Conservation (phyloP, 2,113 vertebrate genomes). For the Sturnus vulgaris region DNA sequence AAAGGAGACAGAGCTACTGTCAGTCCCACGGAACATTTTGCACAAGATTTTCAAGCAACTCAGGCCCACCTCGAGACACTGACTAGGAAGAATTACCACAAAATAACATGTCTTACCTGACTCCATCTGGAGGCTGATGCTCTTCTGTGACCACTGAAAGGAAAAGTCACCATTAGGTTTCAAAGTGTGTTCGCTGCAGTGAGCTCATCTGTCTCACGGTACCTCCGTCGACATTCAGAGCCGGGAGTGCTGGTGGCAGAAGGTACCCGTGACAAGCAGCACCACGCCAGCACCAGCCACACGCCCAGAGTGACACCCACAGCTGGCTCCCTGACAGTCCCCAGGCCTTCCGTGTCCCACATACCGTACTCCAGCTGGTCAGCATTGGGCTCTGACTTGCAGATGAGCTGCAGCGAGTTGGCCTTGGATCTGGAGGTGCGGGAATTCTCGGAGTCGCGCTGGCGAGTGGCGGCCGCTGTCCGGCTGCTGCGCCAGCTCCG, state of each 20-base stretch:
- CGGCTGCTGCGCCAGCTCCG: constrained; percentile 75
- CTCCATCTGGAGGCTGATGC: constrained; percentile 67
- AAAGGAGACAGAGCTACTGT: background rate
- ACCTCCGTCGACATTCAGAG: background rate
- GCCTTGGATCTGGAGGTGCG: constrained; percentile 73
- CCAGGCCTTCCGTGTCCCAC: background rate
- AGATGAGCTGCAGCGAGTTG: constrained; percentile 76
- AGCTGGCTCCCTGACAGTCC: background rate
- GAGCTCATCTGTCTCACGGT: background rate
- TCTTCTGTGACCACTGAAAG: constrained; percentile 73
- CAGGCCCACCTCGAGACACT: background rate
- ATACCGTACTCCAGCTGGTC: constrained; percentile 80
- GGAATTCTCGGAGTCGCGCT: constrained; percentile 65
- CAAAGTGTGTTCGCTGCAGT: background rate
- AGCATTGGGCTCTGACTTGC: constrained; percentile 87
- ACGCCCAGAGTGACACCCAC: background rate
- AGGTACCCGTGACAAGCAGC: background rate
- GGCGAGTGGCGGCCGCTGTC: constrained; percentile 51
- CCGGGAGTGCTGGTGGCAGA: background rate
- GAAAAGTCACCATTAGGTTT: constrained; percentile 55
- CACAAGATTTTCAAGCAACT: background rate
- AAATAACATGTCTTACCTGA: constrained; percentile 64
- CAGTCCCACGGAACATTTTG: rapidly evolving
- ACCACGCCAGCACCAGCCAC: background rate
- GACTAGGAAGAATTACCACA: background rate